Evolutionary conservation across 2,797 vertebrate species (phyloP).

Genomic region (Dallia pectoralis): DNA sequence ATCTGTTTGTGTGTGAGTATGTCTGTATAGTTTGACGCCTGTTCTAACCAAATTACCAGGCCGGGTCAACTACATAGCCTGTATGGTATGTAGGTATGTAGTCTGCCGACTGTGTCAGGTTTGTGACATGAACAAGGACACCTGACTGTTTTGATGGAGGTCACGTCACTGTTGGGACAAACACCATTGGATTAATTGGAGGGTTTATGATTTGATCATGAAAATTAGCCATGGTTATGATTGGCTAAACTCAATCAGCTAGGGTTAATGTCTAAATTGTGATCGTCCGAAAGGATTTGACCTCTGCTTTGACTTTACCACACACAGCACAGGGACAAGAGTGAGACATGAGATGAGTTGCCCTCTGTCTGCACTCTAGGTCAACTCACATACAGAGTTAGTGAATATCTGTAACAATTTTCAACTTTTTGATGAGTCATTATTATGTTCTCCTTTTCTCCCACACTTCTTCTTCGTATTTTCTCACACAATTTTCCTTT

Average conservation of each 20-base stretch:
- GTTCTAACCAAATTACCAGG: slow-evolving; percentile 48
- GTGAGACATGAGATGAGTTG: no score
- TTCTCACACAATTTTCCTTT: no score
- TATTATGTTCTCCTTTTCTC: neutral
- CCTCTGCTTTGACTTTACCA: neutral
- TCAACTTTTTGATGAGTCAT: neutral
- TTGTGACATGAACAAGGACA: slow-evolving; percentile 34
- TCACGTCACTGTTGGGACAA: slow-evolving; percentile 29
- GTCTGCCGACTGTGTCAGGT: slow-evolving; percentile 30
- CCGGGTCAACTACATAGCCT: slow-evolving; percentile 45
- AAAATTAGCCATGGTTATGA: slow-evolving; percentile 1
- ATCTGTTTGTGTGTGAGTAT: slow-evolving; percentile 9
- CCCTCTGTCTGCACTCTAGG: neutral
- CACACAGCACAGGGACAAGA: neutral
- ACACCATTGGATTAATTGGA: slow-evolving; percentile 36
- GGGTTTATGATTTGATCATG: slow-evolving; percentile 16
- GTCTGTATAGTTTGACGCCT: no score
- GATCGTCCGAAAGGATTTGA: neutral
- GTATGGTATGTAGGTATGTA: slow-evolving; percentile 29
- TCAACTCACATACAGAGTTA: neutral
- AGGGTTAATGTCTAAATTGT: neutral
- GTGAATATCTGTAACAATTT: neutral
- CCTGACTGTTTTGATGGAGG: slow-evolving; percentile 27
- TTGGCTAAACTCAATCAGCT: slow-evolving; percentile 1
- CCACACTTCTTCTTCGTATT: neutral